phyloP scores from a whole-genome alignment of 1,140 invertebrate genomes.

The Mamestra configurata region DNA sequence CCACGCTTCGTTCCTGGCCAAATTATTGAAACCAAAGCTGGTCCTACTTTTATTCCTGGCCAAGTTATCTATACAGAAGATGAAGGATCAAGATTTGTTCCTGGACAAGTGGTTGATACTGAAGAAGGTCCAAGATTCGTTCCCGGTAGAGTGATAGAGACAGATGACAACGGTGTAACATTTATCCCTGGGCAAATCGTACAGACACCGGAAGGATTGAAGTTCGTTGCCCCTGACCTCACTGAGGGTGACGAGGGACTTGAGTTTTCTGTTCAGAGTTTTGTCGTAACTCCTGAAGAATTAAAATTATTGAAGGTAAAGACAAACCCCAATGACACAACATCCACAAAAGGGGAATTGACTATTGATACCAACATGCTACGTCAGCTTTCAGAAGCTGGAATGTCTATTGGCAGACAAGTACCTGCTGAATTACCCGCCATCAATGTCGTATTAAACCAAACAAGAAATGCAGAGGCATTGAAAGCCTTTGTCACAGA shows the following conservation, averaged over 20 bases:
- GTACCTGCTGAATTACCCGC: slow-evolving; percentile 89
- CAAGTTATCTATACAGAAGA: slow-evolving; percentile 92
- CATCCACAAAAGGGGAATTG: slow-evolving; percentile 88
- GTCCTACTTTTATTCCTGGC: slow-evolving; percentile 92
- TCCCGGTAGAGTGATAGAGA: slow-evolving; percentile 91
- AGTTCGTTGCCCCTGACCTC: slow-evolving; percentile 92
- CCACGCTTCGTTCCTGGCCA: slow-evolving; percentile 92
- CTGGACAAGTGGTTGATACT: slow-evolving; percentile 92
- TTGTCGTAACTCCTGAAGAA: slow-evolving; percentile 92
- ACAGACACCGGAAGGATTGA: slow-evolving; percentile 91
- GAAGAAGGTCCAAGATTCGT: slow-evolving; percentile 92
- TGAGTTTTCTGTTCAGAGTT: slow-evolving; percentile 93
- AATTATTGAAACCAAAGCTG: slow-evolving; percentile 91
- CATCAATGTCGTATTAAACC: slow-evolving; percentile 90
- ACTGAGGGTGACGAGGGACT: slow-evolving; percentile 90
- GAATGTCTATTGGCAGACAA: slow-evolving; percentile 91
- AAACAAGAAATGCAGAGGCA: slow-evolving; percentile 86
- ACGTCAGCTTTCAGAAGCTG: slow-evolving; percentile 91
- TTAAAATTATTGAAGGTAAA: slow-evolving; percentile 89
- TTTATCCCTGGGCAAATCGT: slow-evolving; percentile 92
- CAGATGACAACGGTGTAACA: slow-evolving; percentile 90
- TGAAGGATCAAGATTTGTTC: slow-evolving; percentile 91
- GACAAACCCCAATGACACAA: slow-evolving; percentile 87
- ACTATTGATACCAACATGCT: slow-evolving; percentile 91
- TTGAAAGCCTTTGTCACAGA: slow-evolving; percentile 86